Base-by-base conservation (phyloP, 2,888 invertebrate species). In the Aphidoletes aphidimyza region DNA sequence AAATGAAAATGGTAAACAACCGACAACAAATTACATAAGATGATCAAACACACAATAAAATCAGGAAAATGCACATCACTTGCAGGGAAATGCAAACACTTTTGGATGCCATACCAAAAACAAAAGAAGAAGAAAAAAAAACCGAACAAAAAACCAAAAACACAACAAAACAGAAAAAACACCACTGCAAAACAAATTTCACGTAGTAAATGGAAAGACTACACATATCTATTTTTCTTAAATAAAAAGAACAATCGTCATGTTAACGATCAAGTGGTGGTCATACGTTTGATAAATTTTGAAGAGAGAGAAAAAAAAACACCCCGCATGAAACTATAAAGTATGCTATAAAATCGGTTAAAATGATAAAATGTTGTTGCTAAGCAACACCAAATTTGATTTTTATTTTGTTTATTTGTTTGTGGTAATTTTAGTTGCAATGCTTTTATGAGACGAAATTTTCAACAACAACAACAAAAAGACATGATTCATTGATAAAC, bases 211-310 rank as follows among this genome's bases (percentile, higher is more conserved):
- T 69, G 30, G n/a, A 69, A 30, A 54, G 19, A 69, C 69, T 69
- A 69, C 69, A 69, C 69, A 69, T 69, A 69, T 69, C 69, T 69
- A 69, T 69, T 69, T 69, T 69, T 11, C 5, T 39, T 39, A 39
- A 39, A 47, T 17, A 2, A 47, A 2, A 47, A 47, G 2, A 47
- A 2, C 9, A 47, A 54, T 22, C 14, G 30, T 1, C 5, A 54
- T 22, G 22, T 14, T 9, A 42, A 69, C n/a, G 69, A 30, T 69
- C 30, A 34, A 69, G 22, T 1, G 26, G 22, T 54, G 54, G 54
- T 54, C 54, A 54, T 54, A 54, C 26, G 26, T 54, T 54, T 69
- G 69, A 69, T 30, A 2, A 69, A 30, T 30, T n/a, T n/a, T n/a
- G n/a, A n/a, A n/a, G n/a, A n/a, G n/a, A n/a, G n/a, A n/a, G n/a